These are phyloP conservation scores for Hypena proboscidalis DNA, from an alignment of 2,888 invertebrate species.

Conservation along the genomic window DNA sequence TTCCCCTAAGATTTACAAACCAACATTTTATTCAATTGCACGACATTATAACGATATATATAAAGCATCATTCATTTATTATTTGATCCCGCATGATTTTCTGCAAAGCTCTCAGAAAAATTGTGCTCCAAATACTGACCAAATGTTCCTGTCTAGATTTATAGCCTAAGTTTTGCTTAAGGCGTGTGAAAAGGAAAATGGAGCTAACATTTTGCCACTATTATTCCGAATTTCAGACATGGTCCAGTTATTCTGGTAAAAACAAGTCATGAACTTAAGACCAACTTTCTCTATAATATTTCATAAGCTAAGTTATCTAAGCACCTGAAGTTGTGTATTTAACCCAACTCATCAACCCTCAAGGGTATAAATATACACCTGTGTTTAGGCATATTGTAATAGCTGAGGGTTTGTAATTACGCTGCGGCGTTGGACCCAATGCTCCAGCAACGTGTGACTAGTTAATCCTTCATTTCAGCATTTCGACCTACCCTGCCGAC, in stretches of 20 bases:
- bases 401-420: conserved; percentile 29
- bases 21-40: conserved; percentile 9
- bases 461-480: conserved; percentile 43
- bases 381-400: conserved; percentile 20
- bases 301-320: conserved; percentile 34
- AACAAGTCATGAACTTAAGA: conserved; percentile 12
- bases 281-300: conserved; percentile 10
- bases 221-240: background rate
- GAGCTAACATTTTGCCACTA: background rate
- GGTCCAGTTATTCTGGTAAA: conserved; percentile 14
- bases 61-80: too few relatives aligned
- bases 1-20: conserved; percentile 26
- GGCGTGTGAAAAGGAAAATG: conserved; percentile 7
- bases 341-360: conserved; percentile 13
- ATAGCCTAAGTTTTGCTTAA: too few relatives aligned
- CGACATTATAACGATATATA: too few relatives aligned
- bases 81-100: too few relatives aligned
- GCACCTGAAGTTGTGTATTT: conserved; percentile 15
- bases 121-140: too few relatives aligned
- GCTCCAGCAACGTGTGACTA: conserved; percentile 13
- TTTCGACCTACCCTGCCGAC: conserved; percentile 28
- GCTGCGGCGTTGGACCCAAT: conserved; percentile 7
- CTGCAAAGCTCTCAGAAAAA: too few relatives aligned
- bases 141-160: too few relatives aligned
- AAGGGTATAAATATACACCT: conserved; percentile 19